A percentile compares a stretch with the other conserved stretches of the same genome.
These are phyloP conservation scores for Idaea dimidiata DNA, from an alignment of 2,888 invertebrate species.

Conservation along the genomic window DNA sequence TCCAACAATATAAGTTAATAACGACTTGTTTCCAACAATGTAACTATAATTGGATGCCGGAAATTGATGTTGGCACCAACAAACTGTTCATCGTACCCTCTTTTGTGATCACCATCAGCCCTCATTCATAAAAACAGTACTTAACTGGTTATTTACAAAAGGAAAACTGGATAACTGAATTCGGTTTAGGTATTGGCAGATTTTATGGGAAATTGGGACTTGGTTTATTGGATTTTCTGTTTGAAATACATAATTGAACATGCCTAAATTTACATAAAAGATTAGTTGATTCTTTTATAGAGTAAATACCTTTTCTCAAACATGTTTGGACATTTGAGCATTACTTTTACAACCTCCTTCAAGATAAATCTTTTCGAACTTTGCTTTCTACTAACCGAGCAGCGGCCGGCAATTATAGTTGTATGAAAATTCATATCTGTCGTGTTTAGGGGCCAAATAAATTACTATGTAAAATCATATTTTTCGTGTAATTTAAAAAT, in stretches of 20 bases:
- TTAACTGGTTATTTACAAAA: constrained; percentile 16
- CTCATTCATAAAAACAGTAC: constrained; percentile 25
- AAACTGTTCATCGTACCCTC: constrained; percentile 41
- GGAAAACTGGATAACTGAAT: constrained; percentile 13
- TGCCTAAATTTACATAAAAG: neutral
- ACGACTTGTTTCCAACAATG: constrained; percentile 35
- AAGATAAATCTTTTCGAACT: no score
- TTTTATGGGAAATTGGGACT: neutral
- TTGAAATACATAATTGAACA: no score
- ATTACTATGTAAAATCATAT: no score
- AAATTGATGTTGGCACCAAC: constrained; percentile 39
- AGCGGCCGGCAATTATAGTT: no score
- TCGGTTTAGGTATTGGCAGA: constrained; percentile 17
- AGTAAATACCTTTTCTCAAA: no score
- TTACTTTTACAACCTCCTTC: no score
- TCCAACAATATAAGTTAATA: constrained; percentile 21
- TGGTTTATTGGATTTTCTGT: neutral
- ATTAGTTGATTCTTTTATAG: neutral
- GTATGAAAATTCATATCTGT: no score
- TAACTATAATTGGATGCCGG: constrained; percentile 45
- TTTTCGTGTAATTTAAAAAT: no score
- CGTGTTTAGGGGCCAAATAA: no score
- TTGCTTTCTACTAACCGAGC: no score
- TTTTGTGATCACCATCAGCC: constrained; percentile 29
- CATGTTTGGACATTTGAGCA: no score